Evolutionary conservation across 2,888 invertebrate genomes (phyloP), one percentile per base, ranked within the genome.

Genomic region (Conus canariensis): DNA sequence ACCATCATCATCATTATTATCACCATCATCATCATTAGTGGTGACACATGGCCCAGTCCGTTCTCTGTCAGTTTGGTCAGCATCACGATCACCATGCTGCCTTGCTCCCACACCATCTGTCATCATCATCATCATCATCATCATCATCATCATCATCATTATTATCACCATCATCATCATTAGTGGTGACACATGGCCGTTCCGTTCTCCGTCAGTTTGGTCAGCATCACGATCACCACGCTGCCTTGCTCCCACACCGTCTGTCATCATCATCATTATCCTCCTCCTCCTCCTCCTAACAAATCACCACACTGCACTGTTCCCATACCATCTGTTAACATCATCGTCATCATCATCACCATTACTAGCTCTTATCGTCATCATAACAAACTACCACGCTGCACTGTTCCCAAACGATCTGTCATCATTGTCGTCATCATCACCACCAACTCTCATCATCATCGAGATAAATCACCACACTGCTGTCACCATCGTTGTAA

Each of bases 171-270:
- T 45, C 77, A 19, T 83, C 82, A 58, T 83, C 82, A 56, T 56
- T 99, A 99, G 22, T 99, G 98, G 95, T 99, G 98, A 97, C 99
- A 99, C 97, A 99, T 98, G 88, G 98, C 98, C 88, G 98, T 97
- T 70, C 99, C 99, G 94, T 98, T 98, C 97, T 99, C 99, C 60
- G 98, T 98, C 88, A 99, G 97, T 80, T 99, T 97, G 4, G 99
- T 98, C 93, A 99, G 97, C 97, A 99, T 99, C 67, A 97, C 93
- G 90, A 97, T 96, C 82, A 97, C 97, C 67, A 97, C 97, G 91
- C 97, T 96, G 64, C 97, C 99, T 96, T 99, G 99, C 96, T 99
- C 99, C 99, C 99, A 99, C 92, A 99, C 98, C 97, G 99, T 98
- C 96, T 97, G 95, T 93, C 86, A 5, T 83, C 19, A 5, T 58